phyloP scores from a whole-genome alignment of 2,113 vertebrate genomes.

The Urocitellus parryii region DNA sequence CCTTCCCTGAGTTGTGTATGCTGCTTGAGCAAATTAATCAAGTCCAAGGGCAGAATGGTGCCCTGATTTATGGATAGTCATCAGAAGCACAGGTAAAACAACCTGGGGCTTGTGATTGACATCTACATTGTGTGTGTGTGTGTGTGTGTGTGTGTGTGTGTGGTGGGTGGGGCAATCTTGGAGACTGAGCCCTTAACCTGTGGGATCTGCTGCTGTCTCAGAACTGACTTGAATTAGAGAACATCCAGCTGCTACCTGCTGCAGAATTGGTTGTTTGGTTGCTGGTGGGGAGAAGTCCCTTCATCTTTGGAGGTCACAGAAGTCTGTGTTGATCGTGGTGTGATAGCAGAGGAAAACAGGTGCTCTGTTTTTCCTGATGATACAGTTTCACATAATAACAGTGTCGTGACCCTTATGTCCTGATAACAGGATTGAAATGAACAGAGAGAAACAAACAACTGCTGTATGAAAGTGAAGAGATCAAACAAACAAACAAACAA shows the following conservation, averaged over 20 bases:
- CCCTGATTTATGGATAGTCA: not conserved
- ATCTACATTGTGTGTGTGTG: not conserved
- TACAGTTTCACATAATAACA: conserved; percentile 1
- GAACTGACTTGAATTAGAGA: not conserved
- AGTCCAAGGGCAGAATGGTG: not conserved
- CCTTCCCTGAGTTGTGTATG: not conserved
- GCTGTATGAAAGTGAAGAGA: not conserved
- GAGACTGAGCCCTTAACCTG: not conserved
- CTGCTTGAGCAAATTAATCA: not conserved
- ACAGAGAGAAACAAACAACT: not conserved
- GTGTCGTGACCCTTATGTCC: not conserved
- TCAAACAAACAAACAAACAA: not conserved
- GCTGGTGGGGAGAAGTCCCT: not conserved
- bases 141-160: no score
- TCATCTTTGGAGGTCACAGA: not conserved
- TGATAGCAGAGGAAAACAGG: not conserved
- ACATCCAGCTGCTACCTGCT: not conserved
- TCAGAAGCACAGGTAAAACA: not conserved
- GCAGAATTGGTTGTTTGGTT: not conserved
- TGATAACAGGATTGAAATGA: not conserved
- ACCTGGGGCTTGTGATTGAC: not conserved
- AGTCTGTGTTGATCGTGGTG: not conserved
- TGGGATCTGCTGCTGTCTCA: not conserved
- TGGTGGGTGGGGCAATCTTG: no score
- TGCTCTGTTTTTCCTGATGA: not conserved